Evolutionary conservation across 2,113 vertebrate species (phyloP).

Genomic region (Anarrhichthys ocellatus): DNA sequence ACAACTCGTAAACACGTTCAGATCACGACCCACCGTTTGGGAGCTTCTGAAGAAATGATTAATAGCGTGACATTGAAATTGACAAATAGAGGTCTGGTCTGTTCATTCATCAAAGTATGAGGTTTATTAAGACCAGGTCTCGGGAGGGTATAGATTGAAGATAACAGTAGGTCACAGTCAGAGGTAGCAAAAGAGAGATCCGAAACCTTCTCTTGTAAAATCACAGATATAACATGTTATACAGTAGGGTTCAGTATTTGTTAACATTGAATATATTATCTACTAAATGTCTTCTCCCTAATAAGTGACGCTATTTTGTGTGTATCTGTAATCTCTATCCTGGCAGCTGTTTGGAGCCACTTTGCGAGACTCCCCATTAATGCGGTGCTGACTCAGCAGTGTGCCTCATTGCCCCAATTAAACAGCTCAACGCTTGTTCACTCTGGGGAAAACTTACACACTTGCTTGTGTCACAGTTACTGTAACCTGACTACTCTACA

Average conservation of each 20-base stretch:
- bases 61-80: background rate
- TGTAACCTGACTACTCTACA: slow-evolving; percentile 48
- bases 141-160: background rate
- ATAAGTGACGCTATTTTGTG: slow-evolving; percentile 35
- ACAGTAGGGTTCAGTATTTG: background rate
- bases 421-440: slow-evolving; percentile 67
- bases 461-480: slow-evolving; percentile 61
- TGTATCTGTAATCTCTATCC: slow-evolving; percentile 40
- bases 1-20: background rate
- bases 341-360: slow-evolving; percentile 55
- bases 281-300: background rate
- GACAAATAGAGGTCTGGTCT: background rate
- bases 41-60: background rate
- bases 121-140: background rate
- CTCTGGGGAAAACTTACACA: slow-evolving; percentile 57
- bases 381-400: slow-evolving; percentile 63
- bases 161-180: background rate
- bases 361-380: slow-evolving; percentile 55
- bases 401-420: slow-evolving; percentile 67
- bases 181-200: background rate
- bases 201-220: background rate
- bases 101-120: background rate
- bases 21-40: background rate
- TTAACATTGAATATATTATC: background rate
- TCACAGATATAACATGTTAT: background rate